Evolutionary conservation across 2,797 vertebrate species (phyloP).

Genomic region (Propithecus perrieri): DNA sequence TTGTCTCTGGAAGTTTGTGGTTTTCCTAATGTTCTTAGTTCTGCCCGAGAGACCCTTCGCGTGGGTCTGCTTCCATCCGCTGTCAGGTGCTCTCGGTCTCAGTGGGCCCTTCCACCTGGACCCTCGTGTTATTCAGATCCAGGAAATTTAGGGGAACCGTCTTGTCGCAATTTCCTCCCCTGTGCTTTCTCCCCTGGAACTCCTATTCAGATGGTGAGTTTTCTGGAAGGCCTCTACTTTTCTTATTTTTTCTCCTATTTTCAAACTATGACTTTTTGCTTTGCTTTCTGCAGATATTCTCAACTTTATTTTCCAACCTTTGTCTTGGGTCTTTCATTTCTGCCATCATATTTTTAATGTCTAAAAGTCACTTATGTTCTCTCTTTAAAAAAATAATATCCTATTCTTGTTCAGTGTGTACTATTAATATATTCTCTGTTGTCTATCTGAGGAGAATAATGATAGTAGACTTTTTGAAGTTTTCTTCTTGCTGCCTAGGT

Average conservation of each 20-base stretch:
- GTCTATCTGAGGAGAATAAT: neutral
- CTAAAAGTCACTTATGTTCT: neutral
- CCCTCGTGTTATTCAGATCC: neutral
- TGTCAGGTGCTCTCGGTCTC: neutral
- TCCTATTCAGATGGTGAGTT: neutral
- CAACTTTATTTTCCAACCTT: neutral
- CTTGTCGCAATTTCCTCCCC: neutral
- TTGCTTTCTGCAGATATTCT: constrained; percentile 7
- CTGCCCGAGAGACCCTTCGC: neutral
- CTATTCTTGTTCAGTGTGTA: neutral
- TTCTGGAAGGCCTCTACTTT: neutral
- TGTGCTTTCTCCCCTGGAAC: neutral
- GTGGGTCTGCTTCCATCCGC: neutral
- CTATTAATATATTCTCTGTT: neutral
- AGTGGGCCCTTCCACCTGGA: neutral
- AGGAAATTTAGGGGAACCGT: neutral
- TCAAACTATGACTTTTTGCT: constrained; percentile 8
- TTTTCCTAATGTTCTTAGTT: neutral
- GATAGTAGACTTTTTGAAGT: neutral
- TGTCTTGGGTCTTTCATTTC: neutral
- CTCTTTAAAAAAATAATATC: neutral
- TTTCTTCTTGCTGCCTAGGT: neutral
- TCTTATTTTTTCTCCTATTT: neutral
- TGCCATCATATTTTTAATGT: neutral
- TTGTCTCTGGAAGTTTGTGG: neutral